Base-by-base conservation (phyloP, 92 coral and sea anemone genomes). In the Zoanthus sansibaricus region DNA sequence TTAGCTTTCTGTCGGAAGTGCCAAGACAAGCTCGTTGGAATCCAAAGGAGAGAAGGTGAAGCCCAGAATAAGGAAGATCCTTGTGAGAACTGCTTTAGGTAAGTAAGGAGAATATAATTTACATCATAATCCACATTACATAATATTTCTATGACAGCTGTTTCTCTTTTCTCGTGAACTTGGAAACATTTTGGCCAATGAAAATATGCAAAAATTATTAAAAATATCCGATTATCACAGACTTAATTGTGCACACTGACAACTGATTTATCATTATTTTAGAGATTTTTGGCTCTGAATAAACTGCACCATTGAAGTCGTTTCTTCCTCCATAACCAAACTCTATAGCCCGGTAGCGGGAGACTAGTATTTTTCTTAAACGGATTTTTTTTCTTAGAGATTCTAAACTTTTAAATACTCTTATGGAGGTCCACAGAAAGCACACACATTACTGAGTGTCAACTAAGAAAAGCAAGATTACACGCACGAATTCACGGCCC, bases 401-500 rank as follows among this genome's bases (percentile, higher is more conserved):
- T 4, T 71, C 75, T 13, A 71, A 71, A 71, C 30, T 71, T 11
- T 4, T 18, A 14, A 86, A 82, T 72, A 86, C 46, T 47, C 90
- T 90, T 9, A 86, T 90, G 14, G 89, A 90, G 79, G 37, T 90
- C 47, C 90, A 90, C 74, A 87, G 79, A 68, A 54, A 16, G 5
- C 80, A 80, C 67, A 87, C n/a, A n/a, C n/a, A 80, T 88, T 70
- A 86, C 90, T 72, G 89, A 86, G 83, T 90, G 90, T 90, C 76
- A 90, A 76, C 67, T 90, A 58, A 87, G 93, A 32, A 90, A 90
- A 68, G 92, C 92, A 44, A 86, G 88, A 48, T 82, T 82, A 85
- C 92, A 90, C 12, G 92, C 83, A 76, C 82, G 76, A 31, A 59
- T 49, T 59, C 46, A 87, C 12, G 90, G 90, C 59, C 83, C 83